phyloP scores from a whole-genome alignment of 2,888 invertebrate species.

The Chelonus formosanus region DNA sequence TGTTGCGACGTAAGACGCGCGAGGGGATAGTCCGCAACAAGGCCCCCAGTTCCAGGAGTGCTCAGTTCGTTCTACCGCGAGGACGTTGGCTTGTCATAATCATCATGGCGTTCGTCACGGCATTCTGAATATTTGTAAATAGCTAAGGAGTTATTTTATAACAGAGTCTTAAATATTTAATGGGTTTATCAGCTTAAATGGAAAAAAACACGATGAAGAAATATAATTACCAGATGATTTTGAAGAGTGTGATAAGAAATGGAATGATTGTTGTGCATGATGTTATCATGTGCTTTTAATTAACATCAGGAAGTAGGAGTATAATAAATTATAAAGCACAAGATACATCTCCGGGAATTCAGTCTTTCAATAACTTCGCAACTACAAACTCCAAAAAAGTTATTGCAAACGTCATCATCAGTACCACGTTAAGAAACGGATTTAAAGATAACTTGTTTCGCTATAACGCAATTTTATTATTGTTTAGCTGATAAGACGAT shows the following conservation, averaged over 20 bases:
- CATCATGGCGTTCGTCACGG: constrained; percentile 20
- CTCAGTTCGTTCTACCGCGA: constrained; percentile 53
- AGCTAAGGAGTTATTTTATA: neutral
- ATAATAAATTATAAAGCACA: too few relatives aligned
- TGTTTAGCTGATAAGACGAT: neutral
- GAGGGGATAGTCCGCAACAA: constrained; percentile 40
- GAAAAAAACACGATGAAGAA: constrained; percentile 2
- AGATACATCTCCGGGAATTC: too few relatives aligned
- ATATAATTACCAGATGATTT: neutral
- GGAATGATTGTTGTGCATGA: constrained; percentile 8
- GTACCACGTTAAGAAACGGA: constrained; percentile 12
- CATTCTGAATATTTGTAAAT: neutral
- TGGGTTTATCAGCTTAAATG: neutral
- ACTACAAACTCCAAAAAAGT: too few relatives aligned
- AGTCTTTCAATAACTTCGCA: too few relatives aligned
- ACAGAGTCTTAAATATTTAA: constrained; percentile 2
- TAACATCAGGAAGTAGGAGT: constrained; percentile 40
- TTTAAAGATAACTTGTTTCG: constrained; percentile 14
- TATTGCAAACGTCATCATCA: neutral
- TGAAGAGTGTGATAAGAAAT: neutral
- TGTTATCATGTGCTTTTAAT: constrained; percentile 36
- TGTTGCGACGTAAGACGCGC: constrained; percentile 51
- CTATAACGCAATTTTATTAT: neutral
- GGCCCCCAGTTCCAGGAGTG: constrained; percentile 50
- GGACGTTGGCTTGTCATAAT: constrained; percentile 41